phyloP scores from a whole-genome alignment of 2,113 vertebrate genomes.

The Hipposideros armiger region DNA sequence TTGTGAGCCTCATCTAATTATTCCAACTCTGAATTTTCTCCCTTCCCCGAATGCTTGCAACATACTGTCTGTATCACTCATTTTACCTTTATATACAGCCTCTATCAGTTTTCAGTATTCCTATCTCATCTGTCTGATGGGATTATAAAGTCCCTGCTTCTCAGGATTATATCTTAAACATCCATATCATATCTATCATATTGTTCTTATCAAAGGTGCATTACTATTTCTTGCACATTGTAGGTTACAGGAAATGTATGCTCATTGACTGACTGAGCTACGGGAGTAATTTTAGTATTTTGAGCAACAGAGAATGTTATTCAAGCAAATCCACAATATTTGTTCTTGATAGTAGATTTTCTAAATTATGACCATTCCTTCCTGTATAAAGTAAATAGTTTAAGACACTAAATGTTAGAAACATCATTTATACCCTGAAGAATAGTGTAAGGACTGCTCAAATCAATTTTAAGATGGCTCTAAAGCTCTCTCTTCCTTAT shows the following conservation, averaged over 20 bases:
- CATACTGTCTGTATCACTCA: not conserved
- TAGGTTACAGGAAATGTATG: not conserved
- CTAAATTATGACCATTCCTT: not conserved
- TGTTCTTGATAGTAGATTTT: slow-evolving; percentile 43
- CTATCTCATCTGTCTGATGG: not conserved
- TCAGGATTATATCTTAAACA: slow-evolving; percentile 23
- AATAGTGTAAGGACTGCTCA: not conserved
- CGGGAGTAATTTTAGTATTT: slow-evolving; percentile 22
- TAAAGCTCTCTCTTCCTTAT: not conserved
- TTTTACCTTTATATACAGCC: not conserved
- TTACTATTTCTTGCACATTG: slow-evolving; percentile 22
- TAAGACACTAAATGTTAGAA: not conserved
- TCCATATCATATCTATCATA: not conserved
- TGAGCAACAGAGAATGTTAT: not conserved
- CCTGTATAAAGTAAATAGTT: not conserved
- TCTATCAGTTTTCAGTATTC: slow-evolving; percentile 42
- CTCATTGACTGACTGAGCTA: not conserved
- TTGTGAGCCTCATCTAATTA: slow-evolving; percentile 49
- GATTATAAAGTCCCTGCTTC: slow-evolving; percentile 36
- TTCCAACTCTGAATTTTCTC: not conserved
- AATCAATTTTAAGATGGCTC: not conserved
- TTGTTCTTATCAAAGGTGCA: not conserved
- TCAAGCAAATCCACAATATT: not conserved
- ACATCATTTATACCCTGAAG: slow-evolving; percentile 4
- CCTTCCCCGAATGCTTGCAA: not conserved